Base-by-base conservation (phyloP, 92 coral and sea anemone genomes). In the Palythoa grandis region DNA sequence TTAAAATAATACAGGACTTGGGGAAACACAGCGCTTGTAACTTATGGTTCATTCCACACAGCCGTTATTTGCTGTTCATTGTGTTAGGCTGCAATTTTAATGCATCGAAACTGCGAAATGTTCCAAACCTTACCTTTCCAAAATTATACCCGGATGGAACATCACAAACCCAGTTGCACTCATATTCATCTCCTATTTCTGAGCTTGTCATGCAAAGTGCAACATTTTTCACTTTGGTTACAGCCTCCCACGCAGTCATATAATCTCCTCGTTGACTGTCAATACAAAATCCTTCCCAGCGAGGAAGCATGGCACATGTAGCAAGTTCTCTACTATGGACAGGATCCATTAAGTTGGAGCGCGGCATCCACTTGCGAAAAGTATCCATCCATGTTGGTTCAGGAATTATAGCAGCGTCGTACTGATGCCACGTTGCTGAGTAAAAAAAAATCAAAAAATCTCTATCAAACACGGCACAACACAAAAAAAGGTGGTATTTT, bases 221-320 rank as follows among this genome's bases (percentile, higher is more conserved):
- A 5, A 77, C 70, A 60, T 25, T n/a, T 4, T 2, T 14, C 11
- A 38, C 39, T 15, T 29, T 38, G 19, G 14, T 65, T 14, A 77
- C 13, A 77, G 70, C 83, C 16, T 77, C 83, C 83, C 70, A 58
- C 0, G 70, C 83, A 35, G 83, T 25, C 83, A 77, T 77, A 23
- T 58, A 35, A 8, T 57, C 6, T 58, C 83, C 83, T 57, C 57
- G 54, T 77, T 77, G 53, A 17, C 52, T 38, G 40, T 39, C 70
- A 19, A 52, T 77, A 39, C 83, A 77, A 77, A 77, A 77, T 11
- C 83, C 83, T 58, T 77, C 83, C 83, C 83, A 77, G 6, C 83
- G 83, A 1, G 83, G 83, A 15, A 77, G 52, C 83, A 77, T 77
- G 50, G 83, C 83, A 7, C 12, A 52, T 14, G 50, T 43, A 5